Conservation (phyloP, 53 echinoderm and acorn worm genomes). For the Pentamera pediparva region DNA sequence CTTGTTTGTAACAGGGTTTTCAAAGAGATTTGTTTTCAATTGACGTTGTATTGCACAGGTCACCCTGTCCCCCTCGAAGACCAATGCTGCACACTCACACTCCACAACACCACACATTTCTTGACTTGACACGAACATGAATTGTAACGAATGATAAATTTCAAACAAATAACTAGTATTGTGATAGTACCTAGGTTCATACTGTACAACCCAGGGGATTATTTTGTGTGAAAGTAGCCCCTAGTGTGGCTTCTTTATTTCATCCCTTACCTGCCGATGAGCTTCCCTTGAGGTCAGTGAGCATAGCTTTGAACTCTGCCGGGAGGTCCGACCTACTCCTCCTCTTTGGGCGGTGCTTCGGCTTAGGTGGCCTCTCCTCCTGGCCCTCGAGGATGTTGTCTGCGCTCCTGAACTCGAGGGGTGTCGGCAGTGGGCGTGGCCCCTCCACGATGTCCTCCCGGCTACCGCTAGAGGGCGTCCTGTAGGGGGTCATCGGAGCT, state of each 20-base stretch:
- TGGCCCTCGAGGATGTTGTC: slow-evolving; percentile 24
- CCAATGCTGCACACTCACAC: no score
- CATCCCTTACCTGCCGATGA: slow-evolving; percentile 14
- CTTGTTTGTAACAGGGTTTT: no score
- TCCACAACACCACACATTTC: no score
- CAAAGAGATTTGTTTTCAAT: no score
- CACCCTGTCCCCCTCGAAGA: no score
- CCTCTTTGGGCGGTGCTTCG: slow-evolving; percentile 59
- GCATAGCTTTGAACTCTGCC: slow-evolving; percentile 11
- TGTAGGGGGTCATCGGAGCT: slow-evolving; percentile 22
- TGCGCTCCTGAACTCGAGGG: slow-evolving; percentile 1
- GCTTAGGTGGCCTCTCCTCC: slow-evolving; percentile 68
- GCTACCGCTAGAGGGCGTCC: slow-evolving; percentile 19
- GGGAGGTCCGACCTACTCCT: slow-evolving; percentile 19
- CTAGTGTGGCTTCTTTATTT: no score
- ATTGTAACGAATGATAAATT: not conserved
- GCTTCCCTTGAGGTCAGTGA: slow-evolving; percentile 5
- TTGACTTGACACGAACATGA: no score
- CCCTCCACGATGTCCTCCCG: slow-evolving; percentile 22
- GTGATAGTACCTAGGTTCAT: not conserved
- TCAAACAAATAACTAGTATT: not conserved
- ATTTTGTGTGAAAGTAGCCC: no score
- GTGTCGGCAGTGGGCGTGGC: not conserved
- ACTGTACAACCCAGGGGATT: no score
- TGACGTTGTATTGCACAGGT: no score